These are phyloP conservation scores for Ophthalmolycus amberensis DNA, from an alignment of 2,113 vertebrate species.

Conservation along the genomic window DNA sequence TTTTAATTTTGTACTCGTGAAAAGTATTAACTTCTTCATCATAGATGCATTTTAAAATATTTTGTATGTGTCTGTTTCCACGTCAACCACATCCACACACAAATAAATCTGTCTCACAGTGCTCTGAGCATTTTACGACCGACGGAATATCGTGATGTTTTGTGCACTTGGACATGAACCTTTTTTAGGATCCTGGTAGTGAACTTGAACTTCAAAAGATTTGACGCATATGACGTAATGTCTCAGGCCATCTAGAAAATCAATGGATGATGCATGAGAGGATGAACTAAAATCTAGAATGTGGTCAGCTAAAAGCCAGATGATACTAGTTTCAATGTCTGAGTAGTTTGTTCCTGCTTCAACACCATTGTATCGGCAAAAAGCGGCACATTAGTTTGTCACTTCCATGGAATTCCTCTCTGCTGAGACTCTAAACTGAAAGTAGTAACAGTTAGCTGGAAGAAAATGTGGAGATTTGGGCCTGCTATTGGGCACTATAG, in stretches of 20 bases:
- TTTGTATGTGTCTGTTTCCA: neutral
- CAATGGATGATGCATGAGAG: constrained; percentile 49
- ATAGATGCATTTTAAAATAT: neutral
- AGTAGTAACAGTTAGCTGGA: neutral
- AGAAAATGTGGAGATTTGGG: neutral
- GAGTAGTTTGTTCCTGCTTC: constrained; percentile 44
- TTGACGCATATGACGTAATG: constrained; percentile 52
- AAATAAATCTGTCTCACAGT: constrained; percentile 27
- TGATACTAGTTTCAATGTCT: constrained; percentile 45
- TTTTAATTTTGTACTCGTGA: neutral
- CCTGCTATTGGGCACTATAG: neutral
- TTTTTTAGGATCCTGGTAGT: constrained; percentile 34
- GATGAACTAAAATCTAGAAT: constrained; percentile 26
- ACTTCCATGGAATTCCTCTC: constrained; percentile 6
- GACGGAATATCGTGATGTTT: constrained; percentile 28
- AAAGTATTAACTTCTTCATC: neutral
- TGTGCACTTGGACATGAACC: constrained; percentile 59
- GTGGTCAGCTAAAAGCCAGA: constrained; percentile 59
- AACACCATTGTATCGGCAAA: neutral
- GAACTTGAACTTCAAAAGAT: constrained; percentile 70
- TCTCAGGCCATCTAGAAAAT: constrained; percentile 61
- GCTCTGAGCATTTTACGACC: constrained; percentile 24
- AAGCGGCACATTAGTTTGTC: constrained; percentile 12
- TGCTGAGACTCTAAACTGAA: neutral
- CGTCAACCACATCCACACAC: constrained; percentile 9